Conservation (phyloP, 2,888 invertebrate genomes). For the Tachina fera region DNA sequence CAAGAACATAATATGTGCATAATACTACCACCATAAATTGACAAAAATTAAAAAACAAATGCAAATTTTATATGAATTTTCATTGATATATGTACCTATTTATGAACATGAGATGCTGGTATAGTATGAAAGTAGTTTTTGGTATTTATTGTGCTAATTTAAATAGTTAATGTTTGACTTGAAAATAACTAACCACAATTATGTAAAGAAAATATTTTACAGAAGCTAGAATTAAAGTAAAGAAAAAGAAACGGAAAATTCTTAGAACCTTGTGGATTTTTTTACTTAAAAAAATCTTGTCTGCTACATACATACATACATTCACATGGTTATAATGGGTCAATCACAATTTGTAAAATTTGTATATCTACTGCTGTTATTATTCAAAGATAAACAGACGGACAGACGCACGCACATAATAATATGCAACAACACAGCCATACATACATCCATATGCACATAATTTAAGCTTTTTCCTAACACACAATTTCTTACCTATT, state of each 20-base stretch:
- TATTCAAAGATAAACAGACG: constrained; percentile 17
- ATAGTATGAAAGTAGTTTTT: too few relatives aligned
- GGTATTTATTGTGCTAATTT: too few relatives aligned
- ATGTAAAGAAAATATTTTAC: too few relatives aligned
- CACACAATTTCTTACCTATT: constrained; percentile 20
- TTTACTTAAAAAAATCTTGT: too few relatives aligned
- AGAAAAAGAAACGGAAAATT: too few relatives aligned
- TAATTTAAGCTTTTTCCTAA: neutral
- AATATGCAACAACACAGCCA: neutral
- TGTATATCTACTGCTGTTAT: constrained; percentile 21
- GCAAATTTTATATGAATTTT: constrained; percentile 19
- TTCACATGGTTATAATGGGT: neutral
- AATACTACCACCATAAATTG: constrained; percentile 33
- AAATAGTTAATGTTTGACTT: too few relatives aligned
- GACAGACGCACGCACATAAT: neutral
- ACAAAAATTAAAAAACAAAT: neutral
- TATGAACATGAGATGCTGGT: too few relatives aligned
- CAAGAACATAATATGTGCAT: constrained; percentile 14
- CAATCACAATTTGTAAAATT: too few relatives aligned
- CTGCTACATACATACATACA: neutral
- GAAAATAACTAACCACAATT: too few relatives aligned
- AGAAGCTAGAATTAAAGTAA: too few relatives aligned
- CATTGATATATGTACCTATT: neutral
- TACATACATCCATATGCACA: neutral
- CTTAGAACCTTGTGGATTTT: too few relatives aligned